Evolutionary conservation across 2,888 invertebrate genomes (phyloP), one percentile per base, ranked within the genome.

Genomic region (Noctua comes): DNA sequence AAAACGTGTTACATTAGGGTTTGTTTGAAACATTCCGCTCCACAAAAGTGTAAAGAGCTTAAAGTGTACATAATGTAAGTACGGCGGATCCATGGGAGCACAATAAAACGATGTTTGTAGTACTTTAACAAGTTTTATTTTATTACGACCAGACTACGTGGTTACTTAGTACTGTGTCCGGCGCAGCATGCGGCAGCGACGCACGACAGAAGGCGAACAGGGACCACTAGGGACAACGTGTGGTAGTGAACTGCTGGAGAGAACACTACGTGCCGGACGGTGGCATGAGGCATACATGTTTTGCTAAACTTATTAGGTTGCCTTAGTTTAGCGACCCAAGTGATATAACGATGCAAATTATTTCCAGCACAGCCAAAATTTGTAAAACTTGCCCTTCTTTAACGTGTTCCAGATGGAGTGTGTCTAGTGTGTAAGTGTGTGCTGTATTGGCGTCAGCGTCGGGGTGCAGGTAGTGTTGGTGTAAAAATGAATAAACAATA

Each of bases 61-160:
- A 70, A 36, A 59, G 11, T 43, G 62, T 46, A 71, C 57, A 65
- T 57, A 65, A 66, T 59, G 69, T 51, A 51, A 57, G 40, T 27
- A 11, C 43, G 31, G 59, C 16, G 59, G 36, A 51, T 70, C 66
- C 18, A 36, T 16, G 48, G 8, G 18, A 70, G 59, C 54, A 27
- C 65, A 66, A 71, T 54, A 68, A 40, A 57, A 80, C 36, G 16
- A 21, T 64, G 70, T 70, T 36, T 80, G 69, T 65, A 46, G 75
- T 68, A 71, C 59, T 80, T 80, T 54, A 80, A 46, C 18, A 70
- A 76, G 11, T 70, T 80, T 80, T 80, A 66, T 80, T 80, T 81
- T 76, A 68, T 76, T 70, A 65, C 36, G 65, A 21, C 59, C 43
- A 36, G 66, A 70, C 59, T 51, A 70, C 80, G 69, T 31, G 68